A percentile compares a stretch with the other conserved stretches of the same genome.
Conservation (phyloP, 2,888 invertebrate species). For the Dinocampus coccinellae region DNA sequence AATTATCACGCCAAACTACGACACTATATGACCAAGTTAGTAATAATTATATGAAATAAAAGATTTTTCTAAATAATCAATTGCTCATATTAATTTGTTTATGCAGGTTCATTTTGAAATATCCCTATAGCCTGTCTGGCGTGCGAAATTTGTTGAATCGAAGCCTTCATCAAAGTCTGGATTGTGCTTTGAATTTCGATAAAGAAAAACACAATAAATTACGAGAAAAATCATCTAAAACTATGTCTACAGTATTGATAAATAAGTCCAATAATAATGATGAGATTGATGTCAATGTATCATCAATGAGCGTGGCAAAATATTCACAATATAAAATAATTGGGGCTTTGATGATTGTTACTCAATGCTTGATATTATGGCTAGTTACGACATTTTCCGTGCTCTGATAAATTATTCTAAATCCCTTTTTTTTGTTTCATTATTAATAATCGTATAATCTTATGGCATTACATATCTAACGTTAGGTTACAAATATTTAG, state of each 20-base stretch:
- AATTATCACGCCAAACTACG: conserved; percentile 47
- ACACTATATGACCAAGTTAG: conserved; percentile 49
- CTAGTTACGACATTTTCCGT: neutral
- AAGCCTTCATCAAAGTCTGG: conserved; percentile 31
- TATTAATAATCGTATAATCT: no score
- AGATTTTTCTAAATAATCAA: neutral
- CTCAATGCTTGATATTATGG: conserved; percentile 14
- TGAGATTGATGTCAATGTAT: neutral
- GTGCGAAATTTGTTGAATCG: conserved; percentile 40
- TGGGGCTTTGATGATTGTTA: neutral
- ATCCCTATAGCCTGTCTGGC: conserved; percentile 31
- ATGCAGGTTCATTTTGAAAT: conserved; percentile 47
- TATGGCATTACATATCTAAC: no score
- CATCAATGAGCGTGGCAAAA: neutral
- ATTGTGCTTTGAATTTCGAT: conserved; percentile 46
- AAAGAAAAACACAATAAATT: conserved; percentile 43
- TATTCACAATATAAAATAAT: conserved; percentile 13
- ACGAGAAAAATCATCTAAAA: conserved; percentile 13
- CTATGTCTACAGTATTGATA: neutral
- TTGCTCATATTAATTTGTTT: neutral
- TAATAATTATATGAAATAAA: neutral
- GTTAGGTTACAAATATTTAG: neutral
- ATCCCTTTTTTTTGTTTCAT: neutral
- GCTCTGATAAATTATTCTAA: neutral
- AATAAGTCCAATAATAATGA: neutral